Base-by-base conservation (phyloP, 1,140 invertebrate species). In the Drosophila oshimai region DNA sequence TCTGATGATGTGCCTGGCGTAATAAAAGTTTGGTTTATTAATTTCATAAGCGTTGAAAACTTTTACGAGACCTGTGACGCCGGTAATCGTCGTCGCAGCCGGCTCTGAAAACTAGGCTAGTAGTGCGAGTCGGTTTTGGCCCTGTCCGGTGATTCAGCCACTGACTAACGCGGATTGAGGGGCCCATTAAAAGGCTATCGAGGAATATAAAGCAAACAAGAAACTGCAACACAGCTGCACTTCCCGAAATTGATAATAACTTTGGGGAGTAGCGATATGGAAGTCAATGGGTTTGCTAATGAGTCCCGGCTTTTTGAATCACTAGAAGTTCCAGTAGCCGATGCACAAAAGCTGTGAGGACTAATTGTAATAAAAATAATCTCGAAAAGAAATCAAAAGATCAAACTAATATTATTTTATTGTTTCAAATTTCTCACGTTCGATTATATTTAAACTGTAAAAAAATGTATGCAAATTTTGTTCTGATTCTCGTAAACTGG, bases 31-130 rank as follows among this genome's bases (percentile, higher is more conserved):
- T 53, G 60, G 61, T 87, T 84, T 84, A 86, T 87, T 86, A 87
- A 86, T 86, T 86, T 67, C 75, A 80, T 53, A 76, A 87, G 68
- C 80, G 80, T 72, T 86, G 74, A 79, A 80, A 87, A 76, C 55
- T 76, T 86, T 84, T 87, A 86, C 67, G 80, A 86, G 71, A 47
- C 51, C 74, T 41, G 67, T 33, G 74, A 71, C 49, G 73, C 51
- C 69, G 44, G 34, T 73, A 60, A 60, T 49, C 54, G 28, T 28
- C 34, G 45, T n/a, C n/a, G n/a, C n/a, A 31, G 22, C 33, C 45
- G 46, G 42, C 34, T 65, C 28, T 18, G 34, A 86, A 86, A 86
- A 87, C 81, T 86, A 73, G 81, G 80, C 67, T 80, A 86, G 81
- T 83, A 81, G 77, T 72, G 73, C 71, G 54, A 58, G 58, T 34